Evolutionary conservation across 1,140 invertebrate species (phyloP).

Genomic region (Rhopalosiphum maidis): DNA sequence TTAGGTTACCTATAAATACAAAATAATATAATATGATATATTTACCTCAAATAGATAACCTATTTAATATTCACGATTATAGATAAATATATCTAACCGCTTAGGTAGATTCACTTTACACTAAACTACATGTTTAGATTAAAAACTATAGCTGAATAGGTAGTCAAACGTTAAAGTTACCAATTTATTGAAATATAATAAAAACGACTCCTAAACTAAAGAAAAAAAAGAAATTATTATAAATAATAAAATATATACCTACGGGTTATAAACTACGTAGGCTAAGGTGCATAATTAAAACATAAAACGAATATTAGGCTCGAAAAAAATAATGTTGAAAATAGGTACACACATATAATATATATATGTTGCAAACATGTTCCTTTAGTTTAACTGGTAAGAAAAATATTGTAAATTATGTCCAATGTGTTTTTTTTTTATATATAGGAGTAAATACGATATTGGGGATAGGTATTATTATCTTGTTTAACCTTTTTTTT

Average conservation of each 20-base stretch:
- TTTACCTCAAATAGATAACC: slow-evolving; percentile 44
- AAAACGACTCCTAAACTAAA: slow-evolving; percentile 16
- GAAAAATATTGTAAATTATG: slow-evolving; percentile 56
- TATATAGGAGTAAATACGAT: slow-evolving; percentile 33
- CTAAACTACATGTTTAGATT: slow-evolving; percentile 16
- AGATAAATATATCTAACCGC: background rate
- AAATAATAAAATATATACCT: slow-evolving; percentile 22
- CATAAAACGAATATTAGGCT: slow-evolving; percentile 13
- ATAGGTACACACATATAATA: slow-evolving; percentile 24
- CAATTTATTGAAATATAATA: slow-evolving; percentile 43
- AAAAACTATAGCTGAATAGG: slow-evolving; percentile 24
- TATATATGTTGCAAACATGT: slow-evolving; percentile 50
- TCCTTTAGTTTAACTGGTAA: slow-evolving; percentile 57
- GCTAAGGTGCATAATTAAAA: slow-evolving; percentile 26
- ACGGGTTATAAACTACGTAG: background rate
- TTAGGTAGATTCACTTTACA: background rate
- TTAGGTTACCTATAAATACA: slow-evolving; percentile 41
- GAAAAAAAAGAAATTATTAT: slow-evolving; percentile 32
- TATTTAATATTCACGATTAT: slow-evolving; percentile 9
- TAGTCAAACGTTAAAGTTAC: slow-evolving; percentile 51
- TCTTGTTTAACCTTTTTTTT: slow-evolving; percentile 55
- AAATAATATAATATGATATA: background rate
- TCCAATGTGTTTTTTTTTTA: slow-evolving; percentile 30
- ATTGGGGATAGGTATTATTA: slow-evolving; percentile 57
- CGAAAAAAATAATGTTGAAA: slow-evolving; percentile 22